phyloP scores from a whole-genome alignment of 2,797 vertebrate species.

The Simalia tracyae region DNA sequence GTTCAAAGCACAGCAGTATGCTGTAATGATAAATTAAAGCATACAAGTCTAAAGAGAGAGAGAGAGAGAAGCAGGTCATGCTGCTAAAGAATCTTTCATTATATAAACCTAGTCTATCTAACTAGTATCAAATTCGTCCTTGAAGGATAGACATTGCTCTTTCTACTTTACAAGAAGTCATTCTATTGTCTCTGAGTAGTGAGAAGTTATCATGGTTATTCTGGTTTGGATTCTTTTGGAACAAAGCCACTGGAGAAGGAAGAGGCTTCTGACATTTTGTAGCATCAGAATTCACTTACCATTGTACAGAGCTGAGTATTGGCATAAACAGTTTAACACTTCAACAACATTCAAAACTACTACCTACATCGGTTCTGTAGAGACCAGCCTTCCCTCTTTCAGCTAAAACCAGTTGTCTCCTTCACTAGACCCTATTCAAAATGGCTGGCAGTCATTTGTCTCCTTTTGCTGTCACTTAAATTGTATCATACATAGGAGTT shows the following conservation, averaged over 20 bases:
- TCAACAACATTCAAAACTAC: neutral
- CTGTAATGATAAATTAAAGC: constrained; percentile 27
- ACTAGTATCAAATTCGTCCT: neutral
- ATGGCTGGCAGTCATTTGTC: neutral
- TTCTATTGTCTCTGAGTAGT: neutral
- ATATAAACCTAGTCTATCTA: neutral
- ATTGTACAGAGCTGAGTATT: neutral
- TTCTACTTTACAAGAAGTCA: neutral
- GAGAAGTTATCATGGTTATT: too few relatives aligned
- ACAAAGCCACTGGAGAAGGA: neutral
- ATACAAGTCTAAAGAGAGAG: neutral
- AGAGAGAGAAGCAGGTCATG: neutral
- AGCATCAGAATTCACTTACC: neutral
- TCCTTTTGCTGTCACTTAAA: neutral
- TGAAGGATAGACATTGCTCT: neutral
- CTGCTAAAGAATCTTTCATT: neutral
- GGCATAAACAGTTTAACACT: neutral
- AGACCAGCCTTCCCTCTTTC: neutral
- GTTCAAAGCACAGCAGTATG: constrained; percentile 38
- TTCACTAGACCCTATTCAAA: neutral
- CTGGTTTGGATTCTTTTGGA: neutral
- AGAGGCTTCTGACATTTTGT: neutral
- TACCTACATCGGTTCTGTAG: neutral
- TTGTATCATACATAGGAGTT: neutral
- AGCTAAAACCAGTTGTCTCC: neutral